Evolutionary conservation across 1,140 invertebrate species (phyloP).

Genomic region (Diabrotica virgifera): DNA sequence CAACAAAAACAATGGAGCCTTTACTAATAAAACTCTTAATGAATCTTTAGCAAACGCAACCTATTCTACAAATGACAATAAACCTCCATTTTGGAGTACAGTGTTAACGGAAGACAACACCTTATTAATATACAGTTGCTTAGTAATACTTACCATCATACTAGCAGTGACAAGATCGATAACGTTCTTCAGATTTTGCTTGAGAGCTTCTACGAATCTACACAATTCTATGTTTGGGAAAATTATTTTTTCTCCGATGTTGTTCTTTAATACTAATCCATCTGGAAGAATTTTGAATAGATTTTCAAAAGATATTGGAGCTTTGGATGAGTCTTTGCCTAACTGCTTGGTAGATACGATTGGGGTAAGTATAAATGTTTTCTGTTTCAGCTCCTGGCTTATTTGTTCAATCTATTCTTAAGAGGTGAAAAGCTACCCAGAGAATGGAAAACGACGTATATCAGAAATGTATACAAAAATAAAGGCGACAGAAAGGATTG

Average conservation of each 20-base stretch:
- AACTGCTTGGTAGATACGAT: slow-evolving; percentile 71
- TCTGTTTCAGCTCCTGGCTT: too few species aligned
- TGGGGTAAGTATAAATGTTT: slow-evolving; percentile 54
- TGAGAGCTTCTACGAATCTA: slow-evolving; percentile 57
- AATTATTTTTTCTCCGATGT: slow-evolving; percentile 77
- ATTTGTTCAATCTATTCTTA: too few species aligned
- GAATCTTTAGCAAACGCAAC: slow-evolving; percentile 49
- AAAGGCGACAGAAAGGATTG: too few species aligned
- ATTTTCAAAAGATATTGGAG: slow-evolving; percentile 74
- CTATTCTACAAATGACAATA: not conserved
- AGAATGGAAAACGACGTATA: too few species aligned
- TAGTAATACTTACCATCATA: slow-evolving; percentile 74
- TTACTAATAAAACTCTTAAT: slow-evolving; percentile 21
- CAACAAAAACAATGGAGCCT: not conserved
- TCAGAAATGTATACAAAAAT: too few species aligned
- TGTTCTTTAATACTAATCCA: slow-evolving; percentile 86
- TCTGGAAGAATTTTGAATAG: slow-evolving; percentile 65
- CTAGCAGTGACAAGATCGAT: slow-evolving; percentile 63
- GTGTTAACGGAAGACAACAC: slow-evolving; percentile 73
- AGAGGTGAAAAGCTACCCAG: too few species aligned
- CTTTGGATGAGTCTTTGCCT: slow-evolving; percentile 75
- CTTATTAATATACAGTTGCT: slow-evolving; percentile 75
- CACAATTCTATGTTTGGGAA: slow-evolving; percentile 83
- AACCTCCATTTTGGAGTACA: slow-evolving; percentile 60
- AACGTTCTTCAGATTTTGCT: slow-evolving; percentile 71